Evolutionary conservation across 1,140 invertebrate species (phyloP).

Genomic region (Chrysopa pallens): DNA sequence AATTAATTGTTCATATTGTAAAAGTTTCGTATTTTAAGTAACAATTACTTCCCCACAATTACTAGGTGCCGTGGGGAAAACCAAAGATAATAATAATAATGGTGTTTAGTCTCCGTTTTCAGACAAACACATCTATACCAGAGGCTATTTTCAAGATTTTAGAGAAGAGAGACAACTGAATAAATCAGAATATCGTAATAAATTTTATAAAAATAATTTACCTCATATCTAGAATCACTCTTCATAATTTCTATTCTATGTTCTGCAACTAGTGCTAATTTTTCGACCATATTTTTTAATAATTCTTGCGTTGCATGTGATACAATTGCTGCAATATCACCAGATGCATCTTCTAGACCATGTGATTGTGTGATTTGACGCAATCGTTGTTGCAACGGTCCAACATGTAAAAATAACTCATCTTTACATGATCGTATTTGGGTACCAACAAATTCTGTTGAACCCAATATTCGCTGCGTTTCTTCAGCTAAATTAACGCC

Average conservation of each 20-base stretch:
- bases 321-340: conserved; percentile 77
- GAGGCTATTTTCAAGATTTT: too few relatives aligned
- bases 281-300: conserved; percentile 81
- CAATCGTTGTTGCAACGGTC: conserved; percentile 58
- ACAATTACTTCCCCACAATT: too few relatives aligned
- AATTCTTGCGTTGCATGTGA: conserved; percentile 92
- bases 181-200: too few relatives aligned
- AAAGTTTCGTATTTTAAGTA: too few relatives aligned
- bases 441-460: conserved; percentile 87
- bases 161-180: too few relatives aligned
- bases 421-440: conserved; percentile 94
- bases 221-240: conserved; percentile 75
- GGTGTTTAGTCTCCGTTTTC: too few relatives aligned
- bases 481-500: conserved; percentile 97
- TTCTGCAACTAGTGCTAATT: conserved; percentile 84
- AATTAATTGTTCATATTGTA: too few relatives aligned
- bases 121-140: too few relatives aligned
- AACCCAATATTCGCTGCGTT: conserved; percentile 84
- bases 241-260: conserved; percentile 84
- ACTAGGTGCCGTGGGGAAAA: too few relatives aligned
- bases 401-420: conserved; percentile 71
- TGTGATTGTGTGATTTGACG: conserved; percentile 52
- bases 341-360: conserved; percentile 70
- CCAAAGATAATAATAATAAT: too few relatives aligned
- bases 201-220: neutral